Evolutionary conservation across 2,888 invertebrate genomes (phyloP).

Genomic region (Stomorhina lunata): DNA sequence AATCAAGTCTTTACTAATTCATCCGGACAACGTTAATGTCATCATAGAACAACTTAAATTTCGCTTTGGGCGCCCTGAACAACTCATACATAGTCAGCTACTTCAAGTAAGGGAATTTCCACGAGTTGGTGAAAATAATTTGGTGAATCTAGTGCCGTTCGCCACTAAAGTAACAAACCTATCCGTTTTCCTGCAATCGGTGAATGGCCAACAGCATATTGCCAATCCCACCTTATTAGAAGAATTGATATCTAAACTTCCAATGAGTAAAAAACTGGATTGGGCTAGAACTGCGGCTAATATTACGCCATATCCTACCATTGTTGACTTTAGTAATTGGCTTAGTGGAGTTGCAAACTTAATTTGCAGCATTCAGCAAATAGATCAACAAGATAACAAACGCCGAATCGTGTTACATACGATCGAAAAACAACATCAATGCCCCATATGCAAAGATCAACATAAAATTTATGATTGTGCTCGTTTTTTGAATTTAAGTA

Average conservation of each 20-base stretch:
- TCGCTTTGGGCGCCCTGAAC: conserved; percentile 30
- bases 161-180: conserved; percentile 23
- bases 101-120: conserved; percentile 21
- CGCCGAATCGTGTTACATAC: conserved; percentile 1
- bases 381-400: not conserved
- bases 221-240: conserved; percentile 54
- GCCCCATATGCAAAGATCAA: not conserved
- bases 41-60: conserved; percentile 37
- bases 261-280: conserved; percentile 28
- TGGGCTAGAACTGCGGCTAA: not conserved
- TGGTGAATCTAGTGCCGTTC: conserved; percentile 50
- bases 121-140: conserved; percentile 32
- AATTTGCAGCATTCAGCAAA: not conserved
- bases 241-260: conserved; percentile 53
- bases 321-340: conserved; percentile 2
- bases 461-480: conserved; percentile 22
- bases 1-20: conserved; percentile 31
- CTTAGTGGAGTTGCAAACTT: not conserved
- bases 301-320: not conserved
- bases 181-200: conserved; percentile 40
- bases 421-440: not conserved
- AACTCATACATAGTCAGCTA: conserved; percentile 54
- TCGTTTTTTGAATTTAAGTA: too few relatives aligned
- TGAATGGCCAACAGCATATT: conserved; percentile 56
- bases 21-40: conserved; percentile 35